Conservation (phyloP, 2,888 invertebrate species). For the Apamea anceps region DNA sequence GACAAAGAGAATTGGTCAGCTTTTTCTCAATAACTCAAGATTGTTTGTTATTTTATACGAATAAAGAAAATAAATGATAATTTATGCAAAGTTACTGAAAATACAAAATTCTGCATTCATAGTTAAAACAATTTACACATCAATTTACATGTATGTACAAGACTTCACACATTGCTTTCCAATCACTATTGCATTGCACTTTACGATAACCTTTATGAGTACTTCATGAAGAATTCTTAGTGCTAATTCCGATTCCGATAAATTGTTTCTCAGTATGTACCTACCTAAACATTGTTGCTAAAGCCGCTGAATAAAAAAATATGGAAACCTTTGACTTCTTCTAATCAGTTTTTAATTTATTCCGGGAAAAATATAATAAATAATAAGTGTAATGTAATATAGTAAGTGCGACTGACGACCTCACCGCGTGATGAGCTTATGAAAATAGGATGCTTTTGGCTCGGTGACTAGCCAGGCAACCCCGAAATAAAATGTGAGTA, state of each 20-base stretch:
- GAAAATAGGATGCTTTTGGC: neutral
- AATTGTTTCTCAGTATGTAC: neutral
- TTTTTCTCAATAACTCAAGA: neutral
- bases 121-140: neutral
- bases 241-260: constrained; percentile 50
- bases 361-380: neutral
- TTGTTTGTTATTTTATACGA: neutral
- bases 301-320: constrained; percentile 5
- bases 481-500: neutral
- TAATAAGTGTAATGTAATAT: no score
- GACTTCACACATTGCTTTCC: constrained; percentile 19
- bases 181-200: constrained; percentile 2
- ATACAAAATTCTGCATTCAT: neutral
- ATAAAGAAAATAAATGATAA: neutral
- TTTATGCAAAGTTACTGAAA: neutral
- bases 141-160: neutral
- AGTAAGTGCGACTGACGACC: neutral
- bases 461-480: neutral
- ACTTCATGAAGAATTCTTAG: constrained; percentile 3
- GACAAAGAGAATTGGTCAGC: neutral
- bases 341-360: constrained; percentile 27
- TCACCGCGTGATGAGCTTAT: constrained; percentile 8
- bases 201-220: constrained; percentile 28
- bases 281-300: constrained; percentile 30
- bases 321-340: constrained; percentile 28